Evolutionary conservation across 2,797 vertebrate species (phyloP).

Genomic region (Erpetoichthys calabaricus): DNA sequence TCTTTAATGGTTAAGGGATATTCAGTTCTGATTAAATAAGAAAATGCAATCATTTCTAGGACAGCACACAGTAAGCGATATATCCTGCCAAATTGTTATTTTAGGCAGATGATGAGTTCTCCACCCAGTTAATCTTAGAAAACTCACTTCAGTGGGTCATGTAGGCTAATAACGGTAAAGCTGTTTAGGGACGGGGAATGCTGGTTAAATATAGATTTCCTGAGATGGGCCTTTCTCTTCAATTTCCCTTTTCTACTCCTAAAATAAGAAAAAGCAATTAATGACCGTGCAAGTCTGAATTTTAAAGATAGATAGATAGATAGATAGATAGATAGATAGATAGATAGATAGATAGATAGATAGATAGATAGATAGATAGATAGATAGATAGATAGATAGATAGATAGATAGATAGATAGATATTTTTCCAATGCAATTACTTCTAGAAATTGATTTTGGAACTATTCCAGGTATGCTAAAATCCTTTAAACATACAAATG

Average conservation of each 20-base stretch:
- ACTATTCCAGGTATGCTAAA: no score
- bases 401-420: neutral
- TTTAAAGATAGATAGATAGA: neutral
- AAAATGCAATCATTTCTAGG: slow-evolving; percentile 18
- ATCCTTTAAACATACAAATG: no score
- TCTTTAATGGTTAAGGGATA: no score
- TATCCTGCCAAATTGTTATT: slow-evolving; percentile 27
- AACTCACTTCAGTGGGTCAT: neutral
- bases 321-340: neutral
- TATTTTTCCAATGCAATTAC: neutral
- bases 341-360: neutral
- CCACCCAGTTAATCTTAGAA: slow-evolving; percentile 17
- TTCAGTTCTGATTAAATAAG: slow-evolving; percentile 10
- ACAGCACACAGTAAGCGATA: slow-evolving; percentile 24
- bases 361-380: neutral
- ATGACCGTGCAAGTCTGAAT: no score
- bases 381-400: neutral
- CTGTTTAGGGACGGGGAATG: neutral
- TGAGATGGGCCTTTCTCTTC: slow-evolving; percentile 13
- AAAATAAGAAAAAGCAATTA: no score
- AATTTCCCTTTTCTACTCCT: neutral
- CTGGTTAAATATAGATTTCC: slow-evolving; percentile 18
- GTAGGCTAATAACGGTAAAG: neutral
- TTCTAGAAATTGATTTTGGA: no score
- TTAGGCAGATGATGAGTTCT: slow-evolving; percentile 15